phyloP scores from a whole-genome alignment of 2,113 vertebrate genomes.

The Sterna hirundo region DNA sequence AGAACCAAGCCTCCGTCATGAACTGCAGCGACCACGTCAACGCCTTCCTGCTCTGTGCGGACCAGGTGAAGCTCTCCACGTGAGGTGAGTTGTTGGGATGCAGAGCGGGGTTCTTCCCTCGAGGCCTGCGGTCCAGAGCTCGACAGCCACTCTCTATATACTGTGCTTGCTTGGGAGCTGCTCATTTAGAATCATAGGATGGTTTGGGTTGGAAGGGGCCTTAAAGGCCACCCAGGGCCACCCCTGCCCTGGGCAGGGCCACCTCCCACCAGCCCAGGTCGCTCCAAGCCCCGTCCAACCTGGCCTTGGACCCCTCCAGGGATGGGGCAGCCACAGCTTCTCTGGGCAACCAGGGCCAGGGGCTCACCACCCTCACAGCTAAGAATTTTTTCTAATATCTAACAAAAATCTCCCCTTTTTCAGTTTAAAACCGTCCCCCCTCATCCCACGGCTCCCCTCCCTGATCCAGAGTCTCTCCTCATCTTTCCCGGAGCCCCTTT shows the following conservation, averaged over 20 bases:
- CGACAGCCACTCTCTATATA: accelerated
- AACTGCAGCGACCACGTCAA: slow-evolving; percentile 81
- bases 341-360: too few species aligned
- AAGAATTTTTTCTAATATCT: too few species aligned
- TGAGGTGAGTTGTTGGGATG: neutral
- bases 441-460: neutral
- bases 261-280: neutral
- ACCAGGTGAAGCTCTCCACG: slow-evolving; percentile 77
- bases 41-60: slow-evolving; percentile 86
- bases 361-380: too few species aligned
- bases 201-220: neutral
- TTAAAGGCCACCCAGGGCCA: too few species aligned
- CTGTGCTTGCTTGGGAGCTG: neutral
- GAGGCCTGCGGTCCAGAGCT: accelerated
- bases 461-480: neutral
- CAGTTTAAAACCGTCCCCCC: too few species aligned
- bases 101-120: accelerated
- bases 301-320: too few species aligned
- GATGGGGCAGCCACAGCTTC: too few species aligned
- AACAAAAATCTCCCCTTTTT: too few species aligned
- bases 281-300: neutral
- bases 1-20: slow-evolving; percentile 75
- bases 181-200: neutral
- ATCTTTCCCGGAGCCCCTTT: neutral
- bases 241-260: neutral